These are phyloP conservation scores for Odontomyia ornata DNA, from an alignment of 2,888 invertebrate genomes.

Conservation along the genomic window DNA sequence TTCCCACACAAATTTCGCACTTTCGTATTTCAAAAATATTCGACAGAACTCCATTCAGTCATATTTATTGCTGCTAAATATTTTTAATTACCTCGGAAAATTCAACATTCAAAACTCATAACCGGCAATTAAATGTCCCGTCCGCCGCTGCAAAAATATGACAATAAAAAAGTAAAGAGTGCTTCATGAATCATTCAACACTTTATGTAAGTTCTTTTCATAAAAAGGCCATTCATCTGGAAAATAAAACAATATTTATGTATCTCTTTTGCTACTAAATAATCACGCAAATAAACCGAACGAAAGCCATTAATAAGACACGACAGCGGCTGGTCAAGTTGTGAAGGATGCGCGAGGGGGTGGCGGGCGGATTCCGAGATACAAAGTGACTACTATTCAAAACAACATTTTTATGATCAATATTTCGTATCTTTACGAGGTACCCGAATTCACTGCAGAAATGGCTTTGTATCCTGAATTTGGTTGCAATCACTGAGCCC, in stretches of 20 bases:
- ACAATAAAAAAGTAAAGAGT: background rate
- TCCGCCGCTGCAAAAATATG: background rate
- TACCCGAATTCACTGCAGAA: background rate
- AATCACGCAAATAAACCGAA: slow-evolving; percentile 34
- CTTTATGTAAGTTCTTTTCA: slow-evolving; percentile 14
- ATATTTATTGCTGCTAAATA: background rate
- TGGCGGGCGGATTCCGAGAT: too few relatives aligned
- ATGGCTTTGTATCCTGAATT: background rate
- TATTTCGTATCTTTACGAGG: slow-evolving; percentile 23
- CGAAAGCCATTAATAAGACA: slow-evolving; percentile 33
- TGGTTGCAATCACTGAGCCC: background rate
- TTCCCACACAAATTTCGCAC: too few relatives aligned
- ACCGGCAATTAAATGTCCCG: background rate
- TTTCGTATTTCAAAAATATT: too few relatives aligned
- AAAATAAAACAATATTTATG: slow-evolving; percentile 37
- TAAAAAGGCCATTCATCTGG: background rate
- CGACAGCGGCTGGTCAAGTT: slow-evolving; percentile 9
- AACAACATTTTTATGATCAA: slow-evolving; percentile 36
- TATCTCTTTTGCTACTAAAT: slow-evolving; percentile 19
- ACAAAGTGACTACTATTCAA: background rate
- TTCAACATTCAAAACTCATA: background rate
- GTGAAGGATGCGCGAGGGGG: too few relatives aligned
- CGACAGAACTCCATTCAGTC: too few relatives aligned
- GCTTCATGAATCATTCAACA: slow-evolving; percentile 1
- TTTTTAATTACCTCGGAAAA: background rate